Conservation (phyloP, 2,113 vertebrate species). For the Blennius ocellaris region DNA sequence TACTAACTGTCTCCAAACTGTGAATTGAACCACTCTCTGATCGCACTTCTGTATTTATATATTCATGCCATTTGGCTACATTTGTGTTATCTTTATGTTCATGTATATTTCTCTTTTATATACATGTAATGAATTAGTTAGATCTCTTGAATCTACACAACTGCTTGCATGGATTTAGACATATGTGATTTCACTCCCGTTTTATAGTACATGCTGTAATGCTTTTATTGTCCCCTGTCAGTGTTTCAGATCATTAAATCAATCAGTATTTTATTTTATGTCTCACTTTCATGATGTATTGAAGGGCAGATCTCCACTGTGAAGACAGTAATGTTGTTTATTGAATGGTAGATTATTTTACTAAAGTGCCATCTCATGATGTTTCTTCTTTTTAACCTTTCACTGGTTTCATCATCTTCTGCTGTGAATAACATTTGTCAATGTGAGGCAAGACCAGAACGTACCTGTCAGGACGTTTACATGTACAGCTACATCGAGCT, state of each 20-base stretch:
- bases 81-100: not conserved
- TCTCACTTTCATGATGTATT: constrained; percentile 3
- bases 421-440: not conserved
- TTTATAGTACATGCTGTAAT: constrained; percentile 14
- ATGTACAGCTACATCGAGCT: no score
- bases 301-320: not conserved
- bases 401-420: not conserved
- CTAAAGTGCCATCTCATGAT: no score
- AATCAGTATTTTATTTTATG: constrained; percentile 22
- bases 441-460: no score
- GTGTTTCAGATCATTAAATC: constrained; percentile 6
- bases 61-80: not conserved
- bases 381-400: not conserved
- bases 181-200: not conserved
- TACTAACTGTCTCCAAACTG: constrained; percentile 2
- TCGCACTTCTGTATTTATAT: not conserved
- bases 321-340: constrained; percentile 6
- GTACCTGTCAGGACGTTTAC: no score
- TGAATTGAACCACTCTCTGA: constrained; percentile 16
- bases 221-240: not conserved
- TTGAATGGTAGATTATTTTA: not conserved
- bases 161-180: not conserved
- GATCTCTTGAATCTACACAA: no score
- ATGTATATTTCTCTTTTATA: not conserved
- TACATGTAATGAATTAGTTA: not conserved